Evolutionary conservation across 2,797 vertebrate genomes (phyloP).

Genomic region (Manis crassicaudata): DNA sequence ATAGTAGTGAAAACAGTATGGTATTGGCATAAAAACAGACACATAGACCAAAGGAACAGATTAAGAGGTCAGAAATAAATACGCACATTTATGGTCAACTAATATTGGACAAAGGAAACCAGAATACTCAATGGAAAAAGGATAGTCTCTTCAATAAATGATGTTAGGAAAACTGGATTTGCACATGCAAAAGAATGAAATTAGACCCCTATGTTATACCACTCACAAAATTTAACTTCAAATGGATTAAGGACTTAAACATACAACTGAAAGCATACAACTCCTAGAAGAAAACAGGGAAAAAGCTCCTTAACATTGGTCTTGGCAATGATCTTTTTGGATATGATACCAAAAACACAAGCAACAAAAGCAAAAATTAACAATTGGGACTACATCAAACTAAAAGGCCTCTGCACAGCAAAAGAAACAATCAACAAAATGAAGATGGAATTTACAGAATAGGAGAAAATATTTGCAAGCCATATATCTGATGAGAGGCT

Average conservation of each 20-base stretch:
- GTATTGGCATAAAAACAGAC: background rate
- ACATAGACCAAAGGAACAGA: background rate
- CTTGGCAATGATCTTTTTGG: background rate
- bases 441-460: background rate
- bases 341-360: background rate
- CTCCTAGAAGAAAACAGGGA: background rate
- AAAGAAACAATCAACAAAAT: constrained; percentile 1
- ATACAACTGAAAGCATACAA: background rate
- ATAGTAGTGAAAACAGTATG: background rate
- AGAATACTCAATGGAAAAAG: background rate
- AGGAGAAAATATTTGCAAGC: background rate
- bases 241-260: background rate
- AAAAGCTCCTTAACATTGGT: background rate
- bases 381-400: background rate
- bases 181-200: background rate
- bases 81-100: background rate
- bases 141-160: background rate
- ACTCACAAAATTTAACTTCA: background rate
- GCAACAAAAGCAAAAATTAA: background rate
- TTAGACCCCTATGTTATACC: background rate
- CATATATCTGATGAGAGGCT: background rate
- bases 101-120: background rate
- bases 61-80: background rate
- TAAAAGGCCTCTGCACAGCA: background rate
- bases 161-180: background rate